Percentiles rank a stretch among this genome's conserved stretches.
These are phyloP conservation scores for Pomatostomus ruficeps DNA, from an alignment of 2,113 vertebrate species.

Conservation along the genomic window DNA sequence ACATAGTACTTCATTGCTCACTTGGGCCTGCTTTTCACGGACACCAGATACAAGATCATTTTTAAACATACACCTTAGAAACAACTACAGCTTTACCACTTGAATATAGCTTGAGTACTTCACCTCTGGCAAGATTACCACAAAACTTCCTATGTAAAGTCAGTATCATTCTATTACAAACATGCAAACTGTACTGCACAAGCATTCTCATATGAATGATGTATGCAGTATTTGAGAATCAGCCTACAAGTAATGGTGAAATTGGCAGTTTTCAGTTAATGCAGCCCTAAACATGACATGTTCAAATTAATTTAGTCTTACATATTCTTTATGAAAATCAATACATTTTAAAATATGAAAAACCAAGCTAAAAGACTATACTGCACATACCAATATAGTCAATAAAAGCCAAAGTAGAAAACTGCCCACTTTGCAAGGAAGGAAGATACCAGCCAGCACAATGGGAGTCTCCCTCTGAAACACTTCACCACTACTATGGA, in stretches of 20 bases:
- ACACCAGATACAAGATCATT: neutral
- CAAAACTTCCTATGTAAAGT: neutral
- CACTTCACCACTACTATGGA: conserved; percentile 56
- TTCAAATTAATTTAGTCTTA: neutral
- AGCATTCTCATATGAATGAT: neutral
- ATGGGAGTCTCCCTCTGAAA: neutral
- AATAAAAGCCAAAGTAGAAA: neutral
- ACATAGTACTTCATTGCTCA: neutral
- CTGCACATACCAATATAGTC: neutral
- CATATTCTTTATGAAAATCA: neutral
- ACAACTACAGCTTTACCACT: conserved; percentile 17
- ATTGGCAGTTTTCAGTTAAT: neutral
- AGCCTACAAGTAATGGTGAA: conserved; percentile 53
- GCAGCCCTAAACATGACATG: neutral
- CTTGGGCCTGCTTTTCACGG: neutral
- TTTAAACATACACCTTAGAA: neutral
- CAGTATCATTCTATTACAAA: neutral
- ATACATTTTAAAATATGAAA: neutral
- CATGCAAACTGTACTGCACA: conserved; percentile 35
- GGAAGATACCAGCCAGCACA: neutral
- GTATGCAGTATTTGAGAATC: conserved; percentile 52
- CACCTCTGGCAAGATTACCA: neutral
- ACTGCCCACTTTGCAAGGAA: neutral
- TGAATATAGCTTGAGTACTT: conserved; percentile 43
- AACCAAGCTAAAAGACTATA: neutral